Base-by-base conservation (phyloP, 35 echinoderm and acorn worm genomes). In the Apostichopus parvimensis region DNA sequence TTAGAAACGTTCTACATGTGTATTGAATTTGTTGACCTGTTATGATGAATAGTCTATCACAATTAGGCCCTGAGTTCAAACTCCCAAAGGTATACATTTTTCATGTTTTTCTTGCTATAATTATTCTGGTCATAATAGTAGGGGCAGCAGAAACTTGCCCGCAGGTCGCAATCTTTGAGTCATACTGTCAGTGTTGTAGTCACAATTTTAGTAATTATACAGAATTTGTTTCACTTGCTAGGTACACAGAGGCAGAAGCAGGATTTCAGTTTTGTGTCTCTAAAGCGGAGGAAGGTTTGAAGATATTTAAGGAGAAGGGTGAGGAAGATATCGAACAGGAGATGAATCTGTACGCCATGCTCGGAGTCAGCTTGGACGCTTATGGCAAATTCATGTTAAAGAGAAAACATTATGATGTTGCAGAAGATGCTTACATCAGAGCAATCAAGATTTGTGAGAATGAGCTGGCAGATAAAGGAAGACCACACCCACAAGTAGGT, bases 381-480 rank as follows among this genome's bases (percentile, higher is more conserved):
- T 93, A 80, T 79, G 95, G 91, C 5, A 91, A 89, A 45, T 93
- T 85, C 45, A 89, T 96, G 28, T 71, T 75, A 9, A 60, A 93
- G 58, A 88, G 53, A 5, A 77, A 87, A 28, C 82, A 83, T 6
- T 77, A 93, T 12, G 79, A 56, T 9, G 92, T 91, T 13, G 87
- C 95, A 18, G 92, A 93, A 23, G 62, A 86, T 54, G 58, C 72
- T 17, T 96, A 93, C 73, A 76, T 71, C 62, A 82, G 89, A 18
- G 95, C 95, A 15, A 59, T 96, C 11, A 58, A 28, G 54, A 93
- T 96, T 15, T 96, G 95, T 92, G 92, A 96, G 59, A 84, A 91
- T 58, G 78, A 96, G 18, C 76, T 95, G 8, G 65, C 93, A 18
- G 81, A 88, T 4, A 87, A 95, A 65, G 94, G 92, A 2, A 79